Conservation (phyloP, 2,797 vertebrate genomes). For the Urosaurus nigricauda region DNA sequence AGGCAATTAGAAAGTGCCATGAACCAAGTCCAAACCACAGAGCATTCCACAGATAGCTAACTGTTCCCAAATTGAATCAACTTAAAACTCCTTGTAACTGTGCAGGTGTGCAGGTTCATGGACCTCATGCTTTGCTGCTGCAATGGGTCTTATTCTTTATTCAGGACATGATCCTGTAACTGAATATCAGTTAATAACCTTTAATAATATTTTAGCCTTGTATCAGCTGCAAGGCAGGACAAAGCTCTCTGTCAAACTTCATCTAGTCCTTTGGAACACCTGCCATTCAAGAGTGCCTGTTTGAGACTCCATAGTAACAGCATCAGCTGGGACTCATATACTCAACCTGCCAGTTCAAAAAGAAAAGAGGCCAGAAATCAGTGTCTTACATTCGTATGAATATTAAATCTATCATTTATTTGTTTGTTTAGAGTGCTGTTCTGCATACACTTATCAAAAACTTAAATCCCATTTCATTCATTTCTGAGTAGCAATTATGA, state of each 20-base stretch:
- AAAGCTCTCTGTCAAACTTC: constrained; percentile 58
- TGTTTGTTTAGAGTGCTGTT: background rate
- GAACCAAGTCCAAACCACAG: constrained; percentile 72
- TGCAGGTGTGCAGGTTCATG: constrained; percentile 70
- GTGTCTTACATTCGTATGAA: constrained; percentile 19
- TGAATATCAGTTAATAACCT: constrained; percentile 76
- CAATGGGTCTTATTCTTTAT: constrained; percentile 64
- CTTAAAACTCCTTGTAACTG: constrained; percentile 52
- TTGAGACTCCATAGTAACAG: constrained; percentile 26
- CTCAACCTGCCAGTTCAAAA: constrained; percentile 50
- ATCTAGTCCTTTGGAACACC: constrained; percentile 49
- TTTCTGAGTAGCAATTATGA: background rate
- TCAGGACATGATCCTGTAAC: constrained; percentile 67
- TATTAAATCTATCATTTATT: constrained; percentile 43
- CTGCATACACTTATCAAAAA: background rate
- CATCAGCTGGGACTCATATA: background rate
- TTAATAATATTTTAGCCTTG: constrained; percentile 67
- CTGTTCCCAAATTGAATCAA: constrained; percentile 53
- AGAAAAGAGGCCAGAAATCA: constrained; percentile 15
- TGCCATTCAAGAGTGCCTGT: constrained; percentile 42
- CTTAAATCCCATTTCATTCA: background rate
- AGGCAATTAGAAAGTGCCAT: constrained; percentile 72
- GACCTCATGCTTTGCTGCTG: constrained; percentile 57
- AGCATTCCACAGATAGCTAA: constrained; percentile 64
- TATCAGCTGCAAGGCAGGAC: constrained; percentile 51